Conservation (phyloP, 2,888 invertebrate species). For the Pheosia gnoma region DNA sequence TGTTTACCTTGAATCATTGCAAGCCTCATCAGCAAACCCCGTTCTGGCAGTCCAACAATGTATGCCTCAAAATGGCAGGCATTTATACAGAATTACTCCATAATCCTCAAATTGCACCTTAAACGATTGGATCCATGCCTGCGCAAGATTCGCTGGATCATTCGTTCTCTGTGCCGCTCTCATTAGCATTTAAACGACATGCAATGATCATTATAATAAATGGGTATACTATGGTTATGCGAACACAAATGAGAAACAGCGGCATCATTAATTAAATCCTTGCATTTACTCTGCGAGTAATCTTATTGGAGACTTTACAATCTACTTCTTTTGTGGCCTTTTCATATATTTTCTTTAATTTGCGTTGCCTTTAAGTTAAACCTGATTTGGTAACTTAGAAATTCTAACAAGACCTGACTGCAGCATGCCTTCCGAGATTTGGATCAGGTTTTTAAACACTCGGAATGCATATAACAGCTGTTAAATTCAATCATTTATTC, state of each 20-base stretch:
- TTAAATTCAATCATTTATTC: too few relatives aligned
- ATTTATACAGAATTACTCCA: conserved; percentile 8
- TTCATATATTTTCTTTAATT: too few relatives aligned
- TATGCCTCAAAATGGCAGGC: neutral
- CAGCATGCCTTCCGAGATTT: too few relatives aligned
- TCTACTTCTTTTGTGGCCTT: too few relatives aligned
- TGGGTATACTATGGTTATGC: neutral
- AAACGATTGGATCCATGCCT: conserved; percentile 38
- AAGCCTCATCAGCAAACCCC: neutral
- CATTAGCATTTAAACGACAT: conserved; percentile 48
- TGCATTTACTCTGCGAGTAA: too few relatives aligned
- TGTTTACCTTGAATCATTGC: neutral
- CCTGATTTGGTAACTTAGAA: too few relatives aligned
- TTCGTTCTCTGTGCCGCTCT: conserved; percentile 34
- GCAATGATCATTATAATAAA: conserved; percentile 21
- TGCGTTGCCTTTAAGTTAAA: too few relatives aligned
- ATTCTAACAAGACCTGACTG: too few relatives aligned
- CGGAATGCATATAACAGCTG: too few relatives aligned
- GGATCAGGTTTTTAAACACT: too few relatives aligned
- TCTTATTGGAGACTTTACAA: too few relatives aligned
- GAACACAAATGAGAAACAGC: neutral
- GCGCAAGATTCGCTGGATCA: conserved; percentile 47
- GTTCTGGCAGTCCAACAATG: neutral
- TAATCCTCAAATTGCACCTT: conserved; percentile 19
- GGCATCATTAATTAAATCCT: too few relatives aligned